A percentile compares a stretch with the other conserved stretches of the same genome.
These are phyloP conservation scores for Lasioglossum pauxillum DNA, from an alignment of 2,888 invertebrate genomes.

Conservation along the genomic window DNA sequence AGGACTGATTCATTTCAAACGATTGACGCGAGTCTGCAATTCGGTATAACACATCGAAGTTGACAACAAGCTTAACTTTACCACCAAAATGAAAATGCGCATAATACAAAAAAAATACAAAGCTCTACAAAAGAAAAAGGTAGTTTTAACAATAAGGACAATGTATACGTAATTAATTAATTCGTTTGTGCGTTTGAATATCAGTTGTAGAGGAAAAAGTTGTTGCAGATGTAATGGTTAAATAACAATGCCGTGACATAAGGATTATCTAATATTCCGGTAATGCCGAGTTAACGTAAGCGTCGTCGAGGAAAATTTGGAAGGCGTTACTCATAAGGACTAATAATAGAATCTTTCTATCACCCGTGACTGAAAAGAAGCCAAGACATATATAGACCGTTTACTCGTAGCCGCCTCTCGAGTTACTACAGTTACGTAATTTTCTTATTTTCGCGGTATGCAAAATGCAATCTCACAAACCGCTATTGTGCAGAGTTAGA, in stretches of 20 bases:
- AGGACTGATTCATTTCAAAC: not conserved
- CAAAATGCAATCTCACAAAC: not conserved
- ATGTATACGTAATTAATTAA: not conserved
- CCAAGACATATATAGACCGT: slow-evolving; percentile 79
- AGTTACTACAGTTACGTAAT: slow-evolving; percentile 77
- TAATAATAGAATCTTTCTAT: slow-evolving; percentile 77
- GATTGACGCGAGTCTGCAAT: not conserved
- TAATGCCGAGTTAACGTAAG: slow-evolving; percentile 26
- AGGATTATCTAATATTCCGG: slow-evolving; percentile 40
- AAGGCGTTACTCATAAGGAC: slow-evolving; percentile 74
- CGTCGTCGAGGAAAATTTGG: slow-evolving; percentile 71
- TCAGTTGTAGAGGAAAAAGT: not conserved
- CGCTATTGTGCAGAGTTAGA: not conserved
- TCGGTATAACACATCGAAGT: too few relatives aligned
- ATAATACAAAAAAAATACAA: not conserved
- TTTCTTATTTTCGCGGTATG: slow-evolving; percentile 40
- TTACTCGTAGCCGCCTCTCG: slow-evolving; percentile 75
- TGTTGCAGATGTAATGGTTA: not conserved
- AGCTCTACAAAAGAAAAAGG: not conserved
- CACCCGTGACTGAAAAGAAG: slow-evolving; percentile 62
- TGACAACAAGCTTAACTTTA: not conserved
- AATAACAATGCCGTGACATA: not conserved
- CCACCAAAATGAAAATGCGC: not conserved
- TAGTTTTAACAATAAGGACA: not conserved
- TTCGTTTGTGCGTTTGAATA: not conserved